phyloP scores from a whole-genome alignment of 1,140 invertebrate species.

The Myzus persicae region DNA sequence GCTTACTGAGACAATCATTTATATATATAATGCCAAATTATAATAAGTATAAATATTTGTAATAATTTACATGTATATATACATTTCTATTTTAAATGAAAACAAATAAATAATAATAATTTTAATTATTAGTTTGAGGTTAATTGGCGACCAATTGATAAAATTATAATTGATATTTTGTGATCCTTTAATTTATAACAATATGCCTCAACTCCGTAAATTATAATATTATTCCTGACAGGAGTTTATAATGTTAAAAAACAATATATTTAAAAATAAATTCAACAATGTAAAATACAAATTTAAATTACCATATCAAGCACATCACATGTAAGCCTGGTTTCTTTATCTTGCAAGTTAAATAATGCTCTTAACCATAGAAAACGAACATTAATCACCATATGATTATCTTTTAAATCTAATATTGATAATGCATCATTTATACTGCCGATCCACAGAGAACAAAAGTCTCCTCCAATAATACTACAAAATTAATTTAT shows the following conservation, averaged over 20 bases:
- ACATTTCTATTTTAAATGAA: no score
- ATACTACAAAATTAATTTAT: slow-evolving; percentile 57
- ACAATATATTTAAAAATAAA: background rate
- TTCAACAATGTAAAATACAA: background rate
- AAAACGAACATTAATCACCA: slow-evolving; percentile 59
- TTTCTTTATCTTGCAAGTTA: slow-evolving; percentile 60
- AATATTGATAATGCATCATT: slow-evolving; percentile 43
- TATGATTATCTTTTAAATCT: slow-evolving; percentile 46
- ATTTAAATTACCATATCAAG: slow-evolving; percentile 1
- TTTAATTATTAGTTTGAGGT: no score
- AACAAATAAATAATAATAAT: no score
- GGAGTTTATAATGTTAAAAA: background rate
- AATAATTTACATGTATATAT: no score
- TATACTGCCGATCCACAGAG: slow-evolving; percentile 61
- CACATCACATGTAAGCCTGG: slow-evolving; percentile 25
- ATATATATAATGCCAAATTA: no score
- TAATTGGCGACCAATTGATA: no score
- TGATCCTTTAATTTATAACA: no score
- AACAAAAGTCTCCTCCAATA: slow-evolving; percentile 61
- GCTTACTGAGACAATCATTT: no score
- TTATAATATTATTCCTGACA: background rate
- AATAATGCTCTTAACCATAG: slow-evolving; percentile 61
- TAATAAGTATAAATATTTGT: no score
- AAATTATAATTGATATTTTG: no score
- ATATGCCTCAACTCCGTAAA: no score